Conservation (phyloP, 2,113 vertebrate genomes). For the Actenoides lindsayi region DNA sequence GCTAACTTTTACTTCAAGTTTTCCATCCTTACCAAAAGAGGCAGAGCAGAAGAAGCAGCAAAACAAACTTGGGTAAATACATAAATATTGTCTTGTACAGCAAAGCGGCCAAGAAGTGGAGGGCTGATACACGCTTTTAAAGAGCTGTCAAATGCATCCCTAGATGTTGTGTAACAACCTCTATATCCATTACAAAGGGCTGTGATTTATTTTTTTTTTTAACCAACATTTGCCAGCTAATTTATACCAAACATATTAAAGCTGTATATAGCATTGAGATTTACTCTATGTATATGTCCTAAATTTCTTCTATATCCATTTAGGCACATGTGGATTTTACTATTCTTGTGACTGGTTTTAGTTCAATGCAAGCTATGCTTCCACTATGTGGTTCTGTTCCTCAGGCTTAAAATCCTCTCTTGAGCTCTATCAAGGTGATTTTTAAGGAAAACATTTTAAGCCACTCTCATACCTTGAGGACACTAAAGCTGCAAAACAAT, state of each 20-base stretch:
- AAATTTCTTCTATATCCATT: background rate
- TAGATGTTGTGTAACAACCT: background rate
- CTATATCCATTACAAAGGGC: background rate
- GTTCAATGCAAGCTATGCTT: background rate
- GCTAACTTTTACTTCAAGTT: background rate
- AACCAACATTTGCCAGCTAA: background rate
- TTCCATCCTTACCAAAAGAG: background rate
- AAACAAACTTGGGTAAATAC: background rate
- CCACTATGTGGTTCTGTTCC: background rate
- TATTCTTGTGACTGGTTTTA: background rate
- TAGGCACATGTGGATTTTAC: background rate
- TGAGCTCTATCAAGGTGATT: background rate
- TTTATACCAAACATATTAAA: background rate
- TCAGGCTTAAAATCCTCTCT: background rate
- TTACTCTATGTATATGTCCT: background rate
- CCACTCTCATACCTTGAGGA: background rate
- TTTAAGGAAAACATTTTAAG: background rate
- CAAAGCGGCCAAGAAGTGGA: background rate
- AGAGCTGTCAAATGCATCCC: background rate
- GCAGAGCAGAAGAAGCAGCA: background rate
- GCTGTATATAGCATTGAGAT: background rate
- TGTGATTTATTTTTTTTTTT: background rate
- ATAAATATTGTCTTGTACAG: background rate
- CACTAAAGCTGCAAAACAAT: background rate
- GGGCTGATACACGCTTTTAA: background rate